Evolutionary conservation across 2,888 invertebrate genomes (phyloP), one percentile per base, ranked within the genome.

Genomic region (Adela reaumurella): DNA sequence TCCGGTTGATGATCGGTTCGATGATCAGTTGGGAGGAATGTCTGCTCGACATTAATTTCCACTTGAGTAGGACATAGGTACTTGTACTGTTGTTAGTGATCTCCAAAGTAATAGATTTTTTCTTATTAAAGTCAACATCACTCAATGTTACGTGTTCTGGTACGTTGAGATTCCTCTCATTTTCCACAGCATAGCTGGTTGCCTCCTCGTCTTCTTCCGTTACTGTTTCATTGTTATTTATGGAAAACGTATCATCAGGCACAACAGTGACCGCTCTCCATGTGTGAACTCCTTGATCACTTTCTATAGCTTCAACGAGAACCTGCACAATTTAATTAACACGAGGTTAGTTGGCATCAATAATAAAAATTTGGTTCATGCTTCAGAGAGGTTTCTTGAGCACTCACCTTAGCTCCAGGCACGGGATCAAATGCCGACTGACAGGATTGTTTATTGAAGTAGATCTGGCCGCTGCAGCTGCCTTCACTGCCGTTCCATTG

Each of bases 261-360:
- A 64, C 52, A 52, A 76, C 53, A 61, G 68, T 71, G 47, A 88
- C 59, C 1, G 86, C 86, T 55, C 89, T 74, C 87, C 87, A 84
- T 45, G 66, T 65, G 50, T 68, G 81, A 11, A 59, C 56, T 16
- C 76, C 79, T 70, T 87, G 86, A 56, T 84, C 83, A 63, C 89
- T 90, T 68, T 91, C 91, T 57, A 91, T 87, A 1, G 85, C 81
- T 62, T 90, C 87, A 4, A 82, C 81, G 49, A 80, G 62, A 2
- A 88, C 73, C 79, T 80, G 61, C 17, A 35, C 29, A 46, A 35
- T 3, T 5, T 47, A 3, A 43, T 18, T 3, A 29, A 19, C 11
- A 24, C 4, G 24, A 24, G 24, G 24, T 24, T 24, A 8, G 8
- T 24, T 8, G 24, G 8, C 16, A 24, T 6, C 3, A 46, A 19